phyloP scores from a whole-genome alignment of 2,888 invertebrate species.

The Merodon equestris region DNA sequence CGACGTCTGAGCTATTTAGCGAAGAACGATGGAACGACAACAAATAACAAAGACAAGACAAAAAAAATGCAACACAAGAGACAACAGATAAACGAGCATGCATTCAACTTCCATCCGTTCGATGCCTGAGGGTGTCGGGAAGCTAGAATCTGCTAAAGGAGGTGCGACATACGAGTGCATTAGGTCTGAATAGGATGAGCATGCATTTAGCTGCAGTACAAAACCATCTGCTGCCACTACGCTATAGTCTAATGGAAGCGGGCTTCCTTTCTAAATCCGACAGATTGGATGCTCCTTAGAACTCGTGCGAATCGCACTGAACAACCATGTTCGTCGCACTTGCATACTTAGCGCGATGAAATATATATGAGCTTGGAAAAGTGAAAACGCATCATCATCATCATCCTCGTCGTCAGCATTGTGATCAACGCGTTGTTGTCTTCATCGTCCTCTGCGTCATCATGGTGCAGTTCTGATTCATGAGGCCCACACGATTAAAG shows the following conservation, averaged over 20 bases:
- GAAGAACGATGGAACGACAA: constrained; percentile 5
- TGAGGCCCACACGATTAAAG: constrained; percentile 57
- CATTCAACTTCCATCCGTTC: constrained; percentile 51
- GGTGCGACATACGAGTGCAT: constrained; percentile 18
- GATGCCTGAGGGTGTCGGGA: constrained; percentile 15
- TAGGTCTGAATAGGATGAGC: constrained; percentile 55
- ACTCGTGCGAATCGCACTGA: constrained; percentile 29
- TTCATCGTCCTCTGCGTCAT: constrained; percentile 53
- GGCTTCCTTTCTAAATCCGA: constrained; percentile 33
- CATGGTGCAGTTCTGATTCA: constrained; percentile 54
- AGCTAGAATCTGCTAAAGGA: constrained; percentile 35
- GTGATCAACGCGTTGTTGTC: constrained; percentile 29
- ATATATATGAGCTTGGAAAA: constrained; percentile 46
- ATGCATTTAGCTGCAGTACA: constrained; percentile 49
- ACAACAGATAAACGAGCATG: constrained; percentile 54
- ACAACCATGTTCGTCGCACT: constrained; percentile 55
- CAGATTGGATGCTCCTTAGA: constrained; percentile 30
- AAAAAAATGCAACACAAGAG: constrained; percentile 31
- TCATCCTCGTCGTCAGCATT: constrained; percentile 43
- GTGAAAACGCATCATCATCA: constrained; percentile 48
- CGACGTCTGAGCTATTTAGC: constrained; percentile 52
- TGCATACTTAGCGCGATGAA: constrained; percentile 60
- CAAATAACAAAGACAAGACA: constrained; percentile 44
- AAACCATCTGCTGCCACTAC: constrained; percentile 52
- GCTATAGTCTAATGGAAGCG: background rate